phyloP scores from a whole-genome alignment of 2,888 invertebrate species.

The Pristionchus exspectatus region DNA sequence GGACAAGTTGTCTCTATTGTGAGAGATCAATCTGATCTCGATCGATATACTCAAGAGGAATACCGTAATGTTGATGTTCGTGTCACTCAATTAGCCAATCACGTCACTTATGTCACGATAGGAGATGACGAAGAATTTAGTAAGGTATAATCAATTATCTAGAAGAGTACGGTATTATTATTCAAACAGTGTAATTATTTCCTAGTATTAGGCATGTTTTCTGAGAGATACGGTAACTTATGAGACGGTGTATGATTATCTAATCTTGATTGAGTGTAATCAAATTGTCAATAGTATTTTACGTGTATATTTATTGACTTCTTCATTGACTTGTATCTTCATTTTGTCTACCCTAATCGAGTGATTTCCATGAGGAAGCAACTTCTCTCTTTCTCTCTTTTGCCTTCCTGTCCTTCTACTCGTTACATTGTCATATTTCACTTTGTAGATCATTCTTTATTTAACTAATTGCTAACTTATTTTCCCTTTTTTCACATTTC shows the following conservation, averaged over 20 bases:
- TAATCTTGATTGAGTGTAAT: conserved; percentile 1
- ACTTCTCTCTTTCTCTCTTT: not conserved
- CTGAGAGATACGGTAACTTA: not conserved
- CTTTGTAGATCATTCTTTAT: conserved; percentile 4
- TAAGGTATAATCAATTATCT: conserved; percentile 13
- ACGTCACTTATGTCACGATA: conserved; percentile 73
- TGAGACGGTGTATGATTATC: conserved; percentile 14
- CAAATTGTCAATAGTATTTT: not conserved
- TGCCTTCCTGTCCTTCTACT: not conserved
- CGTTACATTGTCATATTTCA: conserved; percentile 20
- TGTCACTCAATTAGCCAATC: conserved; percentile 66
- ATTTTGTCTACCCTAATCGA: not conserved
- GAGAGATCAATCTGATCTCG: conserved; percentile 44
- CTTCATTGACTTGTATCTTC: conserved; percentile 14
- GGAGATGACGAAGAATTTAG: conserved; percentile 61
- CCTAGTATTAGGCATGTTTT: conserved; percentile 35
- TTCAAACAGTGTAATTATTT: conserved; percentile 7
- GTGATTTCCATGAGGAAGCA: not conserved
- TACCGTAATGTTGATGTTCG: conserved; percentile 9
- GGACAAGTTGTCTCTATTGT: conserved; percentile 45
- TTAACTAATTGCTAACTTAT: conserved; percentile 30
- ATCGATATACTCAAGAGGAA: conserved; percentile 4
- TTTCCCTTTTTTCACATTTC: conserved; percentile 12
- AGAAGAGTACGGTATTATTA: not conserved
- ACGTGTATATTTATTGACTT: conserved; percentile 38